A percentile compares a stretch with the other conserved stretches of the same genome.
These are phyloP conservation scores for Montipora capitata DNA, from an alignment of 92 coral and sea anemone species.

Conservation along the genomic window DNA sequence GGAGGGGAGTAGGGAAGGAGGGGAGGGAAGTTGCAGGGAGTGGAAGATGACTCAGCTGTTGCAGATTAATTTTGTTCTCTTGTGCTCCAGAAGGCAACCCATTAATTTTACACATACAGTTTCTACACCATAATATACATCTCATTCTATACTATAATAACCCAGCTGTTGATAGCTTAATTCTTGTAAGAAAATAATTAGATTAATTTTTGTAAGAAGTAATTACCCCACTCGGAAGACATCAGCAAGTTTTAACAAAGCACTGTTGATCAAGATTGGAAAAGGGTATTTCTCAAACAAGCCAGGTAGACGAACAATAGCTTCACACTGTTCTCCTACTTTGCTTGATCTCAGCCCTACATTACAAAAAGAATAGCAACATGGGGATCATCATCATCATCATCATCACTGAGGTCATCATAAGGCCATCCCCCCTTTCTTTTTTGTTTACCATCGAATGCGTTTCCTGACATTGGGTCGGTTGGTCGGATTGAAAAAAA, in stretches of 20 bases:
- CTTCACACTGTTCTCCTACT: constrained; percentile 98
- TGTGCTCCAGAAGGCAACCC: no score
- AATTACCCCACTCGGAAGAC: constrained; percentile 97
- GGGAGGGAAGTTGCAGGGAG: neutral
- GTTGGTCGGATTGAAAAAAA: no score
- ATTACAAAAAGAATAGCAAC: neutral
- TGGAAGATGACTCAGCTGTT: no score
- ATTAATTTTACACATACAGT: no score
- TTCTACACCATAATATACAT: no score
- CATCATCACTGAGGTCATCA: neutral
- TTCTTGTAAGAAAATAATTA: neutral
- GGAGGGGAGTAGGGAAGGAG: neutral
- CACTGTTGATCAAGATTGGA: constrained; percentile 95
- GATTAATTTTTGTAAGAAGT: neutral
- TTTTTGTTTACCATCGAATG: neutral
- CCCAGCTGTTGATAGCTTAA: no score
- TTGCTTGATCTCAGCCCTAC: constrained; percentile 94
- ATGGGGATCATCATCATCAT: neutral
- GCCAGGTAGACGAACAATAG: constrained; percentile 95
- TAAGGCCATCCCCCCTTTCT: no score
- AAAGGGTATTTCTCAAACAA: constrained; percentile 97
- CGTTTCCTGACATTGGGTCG: no score
- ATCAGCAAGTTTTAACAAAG: constrained; percentile 95
- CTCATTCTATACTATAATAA: no score
- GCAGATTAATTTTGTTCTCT: neutral